A percentile compares a stretch with the other conserved stretches of the same genome.
Conservation (phyloP, 2,113 vertebrate genomes). For the Rynchops niger region DNA sequence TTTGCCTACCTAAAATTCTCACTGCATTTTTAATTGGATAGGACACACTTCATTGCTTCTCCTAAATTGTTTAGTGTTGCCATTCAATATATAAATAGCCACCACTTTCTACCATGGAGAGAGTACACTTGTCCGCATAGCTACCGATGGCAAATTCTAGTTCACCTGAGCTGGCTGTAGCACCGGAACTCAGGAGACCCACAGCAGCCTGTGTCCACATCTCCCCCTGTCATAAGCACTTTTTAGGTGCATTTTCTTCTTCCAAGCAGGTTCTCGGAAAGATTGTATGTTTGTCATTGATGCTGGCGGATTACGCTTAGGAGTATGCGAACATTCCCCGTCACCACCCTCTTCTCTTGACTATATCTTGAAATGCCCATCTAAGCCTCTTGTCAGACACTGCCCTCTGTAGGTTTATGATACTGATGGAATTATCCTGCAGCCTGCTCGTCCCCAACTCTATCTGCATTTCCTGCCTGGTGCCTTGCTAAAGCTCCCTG, state of each 20-base stretch:
- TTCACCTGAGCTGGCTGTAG: not conserved
- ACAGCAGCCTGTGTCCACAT: rapidly evolving
- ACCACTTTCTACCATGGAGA: not conserved
- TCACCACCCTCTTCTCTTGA: not conserved
- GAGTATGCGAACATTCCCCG: not conserved
- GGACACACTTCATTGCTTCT: slow-evolving; percentile 34
- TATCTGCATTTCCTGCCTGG: not conserved
- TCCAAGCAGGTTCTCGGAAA: not conserved
- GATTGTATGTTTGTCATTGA: not conserved
- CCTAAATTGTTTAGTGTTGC: slow-evolving; percentile 56
- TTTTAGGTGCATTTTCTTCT: not conserved
- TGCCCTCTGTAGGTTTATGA: slow-evolving; percentile 18
- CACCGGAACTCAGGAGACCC: not conserved
- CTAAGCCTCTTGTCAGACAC: not conserved
- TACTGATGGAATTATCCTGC: not conserved
- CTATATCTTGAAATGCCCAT: not conserved
- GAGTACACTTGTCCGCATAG: not conserved
- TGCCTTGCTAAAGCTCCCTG: not conserved
- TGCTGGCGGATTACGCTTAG: not conserved
- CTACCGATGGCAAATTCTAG: not conserved
- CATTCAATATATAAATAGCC: slow-evolving; percentile 47
- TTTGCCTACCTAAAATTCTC: slow-evolving; percentile 48
- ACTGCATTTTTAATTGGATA: slow-evolving; percentile 37
- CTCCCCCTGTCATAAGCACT: not conserved
- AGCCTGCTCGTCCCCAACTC: not conserved